Conservation (phyloP, 2,113 vertebrate genomes). For the Capra hircus region DNA sequence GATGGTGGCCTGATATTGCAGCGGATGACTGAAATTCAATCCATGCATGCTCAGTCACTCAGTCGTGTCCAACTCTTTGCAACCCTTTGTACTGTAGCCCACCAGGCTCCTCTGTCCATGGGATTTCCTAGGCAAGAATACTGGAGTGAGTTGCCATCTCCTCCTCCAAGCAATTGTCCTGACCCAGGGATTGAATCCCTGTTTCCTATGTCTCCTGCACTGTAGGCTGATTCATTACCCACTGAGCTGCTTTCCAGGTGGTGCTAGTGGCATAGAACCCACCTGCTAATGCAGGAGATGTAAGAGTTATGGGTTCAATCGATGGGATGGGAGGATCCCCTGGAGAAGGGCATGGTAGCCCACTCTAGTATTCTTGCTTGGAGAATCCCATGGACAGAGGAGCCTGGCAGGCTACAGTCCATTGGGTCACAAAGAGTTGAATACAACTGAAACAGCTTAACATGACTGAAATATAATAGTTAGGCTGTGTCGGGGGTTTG, state of each 20-base stretch:
- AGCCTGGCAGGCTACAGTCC: neutral
- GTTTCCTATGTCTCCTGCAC: neutral
- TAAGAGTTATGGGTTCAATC: neutral
- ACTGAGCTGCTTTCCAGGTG: neutral
- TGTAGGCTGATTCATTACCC: neutral
- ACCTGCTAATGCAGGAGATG: neutral
- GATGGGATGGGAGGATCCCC: neutral
- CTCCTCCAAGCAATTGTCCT: neutral
- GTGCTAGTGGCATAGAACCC: neutral
- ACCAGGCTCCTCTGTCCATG: too few species aligned
- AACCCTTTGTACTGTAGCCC: too few species aligned
- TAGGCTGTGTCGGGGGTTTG: neutral
- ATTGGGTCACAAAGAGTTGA: neutral
- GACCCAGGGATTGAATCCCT: neutral
- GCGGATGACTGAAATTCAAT: neutral
- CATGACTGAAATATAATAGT: neutral
- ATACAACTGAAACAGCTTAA: neutral
- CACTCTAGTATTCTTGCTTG: neutral
- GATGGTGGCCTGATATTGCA: neutral
- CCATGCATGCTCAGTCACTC: neutral
- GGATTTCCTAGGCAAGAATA: neutral
- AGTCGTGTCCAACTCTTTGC: neutral
- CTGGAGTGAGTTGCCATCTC: neutral
- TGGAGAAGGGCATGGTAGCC: neutral
- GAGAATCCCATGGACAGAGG: neutral